These are phyloP conservation scores for Brachirus orientalis DNA, from an alignment of 2,113 vertebrate genomes.

Conservation along the genomic window DNA sequence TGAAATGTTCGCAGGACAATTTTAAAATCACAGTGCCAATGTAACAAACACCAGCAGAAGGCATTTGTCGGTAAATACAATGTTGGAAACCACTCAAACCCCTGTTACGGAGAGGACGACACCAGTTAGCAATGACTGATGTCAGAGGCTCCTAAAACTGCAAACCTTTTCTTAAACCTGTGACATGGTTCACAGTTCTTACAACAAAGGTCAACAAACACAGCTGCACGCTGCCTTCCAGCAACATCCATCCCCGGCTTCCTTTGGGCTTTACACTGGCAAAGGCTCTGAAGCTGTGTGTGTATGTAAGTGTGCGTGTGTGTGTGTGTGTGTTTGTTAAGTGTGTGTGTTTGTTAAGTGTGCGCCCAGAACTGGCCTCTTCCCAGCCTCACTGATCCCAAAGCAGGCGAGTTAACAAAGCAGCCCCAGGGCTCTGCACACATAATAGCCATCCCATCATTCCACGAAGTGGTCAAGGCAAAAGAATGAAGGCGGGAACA, in stretches of 20 bases:
- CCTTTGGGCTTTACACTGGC: slow-evolving; percentile 5
- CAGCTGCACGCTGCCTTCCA: slow-evolving; percentile 27
- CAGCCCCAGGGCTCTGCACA: slow-evolving; percentile 12
- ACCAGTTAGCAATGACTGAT: not conserved
- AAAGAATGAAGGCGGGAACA: slow-evolving; percentile 58
- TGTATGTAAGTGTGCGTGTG: not conserved
- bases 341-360: not conserved
- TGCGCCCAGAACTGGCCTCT: slow-evolving; percentile 17
- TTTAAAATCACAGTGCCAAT: too few species aligned
- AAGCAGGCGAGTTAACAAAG: slow-evolving; percentile 44
- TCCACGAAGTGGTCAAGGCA: slow-evolving; percentile 33
- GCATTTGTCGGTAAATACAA: not conserved
- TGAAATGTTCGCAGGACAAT: too few species aligned
- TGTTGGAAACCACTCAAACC: not conserved
- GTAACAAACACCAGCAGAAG: too few species aligned
- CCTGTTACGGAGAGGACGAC: not conserved
- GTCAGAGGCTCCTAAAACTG: not conserved
- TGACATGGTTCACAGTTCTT: not conserved
- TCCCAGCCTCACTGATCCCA: slow-evolving; percentile 41
- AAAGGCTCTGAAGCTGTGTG: slow-evolving; percentile 3
- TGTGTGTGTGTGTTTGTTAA: not conserved
- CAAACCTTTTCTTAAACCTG: too few species aligned
- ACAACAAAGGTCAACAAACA: slow-evolving; percentile 18
- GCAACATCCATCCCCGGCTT: slow-evolving; percentile 23
- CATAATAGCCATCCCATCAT: slow-evolving; percentile 23